A percentile compares a stretch with the other conserved stretches of the same genome.
These are phyloP conservation scores for Stratiomys singularior DNA, from an alignment of 2,888 invertebrate species.

Conservation along the genomic window DNA sequence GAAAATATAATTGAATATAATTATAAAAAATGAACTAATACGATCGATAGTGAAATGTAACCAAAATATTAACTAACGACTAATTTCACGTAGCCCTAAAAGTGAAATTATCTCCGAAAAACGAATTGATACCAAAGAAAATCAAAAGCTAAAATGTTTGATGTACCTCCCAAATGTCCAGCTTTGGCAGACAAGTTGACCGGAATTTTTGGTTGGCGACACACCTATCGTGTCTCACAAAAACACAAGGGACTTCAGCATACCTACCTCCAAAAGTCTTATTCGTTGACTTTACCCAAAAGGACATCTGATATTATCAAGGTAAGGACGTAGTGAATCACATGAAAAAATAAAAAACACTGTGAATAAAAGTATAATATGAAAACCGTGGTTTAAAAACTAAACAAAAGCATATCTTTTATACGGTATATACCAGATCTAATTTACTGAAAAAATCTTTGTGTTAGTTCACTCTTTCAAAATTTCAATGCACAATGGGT, in stretches of 20 bases:
- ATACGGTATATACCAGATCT: no score
- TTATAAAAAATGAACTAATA: neutral
- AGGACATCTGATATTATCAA: slow-evolving; percentile 56
- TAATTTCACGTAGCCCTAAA: neutral
- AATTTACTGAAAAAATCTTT: no score
- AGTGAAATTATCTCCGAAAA: neutral
- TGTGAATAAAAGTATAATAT: no score
- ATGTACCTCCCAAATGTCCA: slow-evolving; percentile 75
- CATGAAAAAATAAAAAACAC: neutral
- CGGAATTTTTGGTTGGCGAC: slow-evolving; percentile 81
- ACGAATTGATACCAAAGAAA: slow-evolving; percentile 18
- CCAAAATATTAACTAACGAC: no score
- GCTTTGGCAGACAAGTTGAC: slow-evolving; percentile 82
- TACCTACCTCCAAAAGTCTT: slow-evolving; percentile 64
- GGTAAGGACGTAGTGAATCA: no score
- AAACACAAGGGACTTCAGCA: slow-evolving; percentile 72
- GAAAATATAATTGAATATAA: neutral
- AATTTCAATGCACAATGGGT: neutral
- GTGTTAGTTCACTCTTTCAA: no score
- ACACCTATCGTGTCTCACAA: slow-evolving; percentile 82
- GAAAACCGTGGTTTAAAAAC: no score
- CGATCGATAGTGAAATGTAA: no score
- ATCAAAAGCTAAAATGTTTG: slow-evolving; percentile 66
- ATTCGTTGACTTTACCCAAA: slow-evolving; percentile 64
- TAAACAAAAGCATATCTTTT: no score